Base-by-base conservation (phyloP, 1,140 invertebrate species). In the Drosophila sulfurigaster region DNA sequence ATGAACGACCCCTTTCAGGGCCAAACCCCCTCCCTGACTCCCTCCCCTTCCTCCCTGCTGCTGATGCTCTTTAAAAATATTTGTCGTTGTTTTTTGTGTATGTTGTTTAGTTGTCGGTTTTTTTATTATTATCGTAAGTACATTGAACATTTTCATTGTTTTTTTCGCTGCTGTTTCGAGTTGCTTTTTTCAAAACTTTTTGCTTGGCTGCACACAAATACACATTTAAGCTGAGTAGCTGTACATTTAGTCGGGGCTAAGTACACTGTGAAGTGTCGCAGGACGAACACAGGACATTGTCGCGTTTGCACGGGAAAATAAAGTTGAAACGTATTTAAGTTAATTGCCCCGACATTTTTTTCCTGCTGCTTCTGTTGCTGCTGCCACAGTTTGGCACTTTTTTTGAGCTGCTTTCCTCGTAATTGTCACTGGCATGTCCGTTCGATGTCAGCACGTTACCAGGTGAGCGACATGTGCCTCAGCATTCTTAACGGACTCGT, bases 391-490 rank as follows among this genome's bases (percentile, higher is more conserved):
- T 75, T 79, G 54, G 43, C 68, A 56, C 60, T 69, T 60, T 78
- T 82, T 73, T 70, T 77, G 60, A 43, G 59, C 64, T 41, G 63
- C 62, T 68, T 82, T 58, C 67, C 71, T 46, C 64, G 83, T 88
- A 88, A 88, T 88, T 88, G 81, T 81, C 85, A 89, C 67, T 78
- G 85, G 85, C 85, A 90, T 79, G 85, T 89, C 85, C 85, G 85
- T 89, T 89, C 63, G 78, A 70, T 89, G 85, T 89, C 85, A 85
- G 60, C 59, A 62, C 16, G 59, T 62, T 65, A 52, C 35, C 35
- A 7, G 35, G 2, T 2, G 71, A 57, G 64, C 60, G 58, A 78
- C 82, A 88, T 82, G 76, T 77, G 48, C 68, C 64, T 65, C 70
- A 78, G 85, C 49, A 85, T 78, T 67, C 78, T 63, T 62, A 59